These are phyloP conservation scores for Hyla sarda DNA, from an alignment of 2,113 vertebrate genomes.

Conservation along the genomic window DNA sequence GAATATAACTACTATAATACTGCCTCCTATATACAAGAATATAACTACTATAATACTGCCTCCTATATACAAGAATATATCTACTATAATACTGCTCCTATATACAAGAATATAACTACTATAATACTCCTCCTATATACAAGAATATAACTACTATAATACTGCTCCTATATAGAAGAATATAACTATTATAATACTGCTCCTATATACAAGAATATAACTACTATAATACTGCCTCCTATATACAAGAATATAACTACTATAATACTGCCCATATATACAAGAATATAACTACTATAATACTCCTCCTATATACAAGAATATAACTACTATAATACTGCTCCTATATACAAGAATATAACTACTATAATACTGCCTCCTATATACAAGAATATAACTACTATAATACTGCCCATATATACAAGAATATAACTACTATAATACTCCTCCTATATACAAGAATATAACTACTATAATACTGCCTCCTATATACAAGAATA, in stretches of 20 bases:
- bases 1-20: conserved; percentile 3
- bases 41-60: conserved; percentile 8
- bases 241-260: neutral
- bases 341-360: neutral
- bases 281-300: conserved; percentile 8
- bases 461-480: neutral
- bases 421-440: too few species aligned
- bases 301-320: neutral
- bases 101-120: neutral
- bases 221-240: neutral
- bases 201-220: too few species aligned
- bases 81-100: neutral
- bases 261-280: too few species aligned
- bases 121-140: too few species aligned
- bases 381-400: neutral
- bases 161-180: too few species aligned
- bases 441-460: too few species aligned
- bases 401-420: too few species aligned
- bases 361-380: neutral
- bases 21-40: neutral
- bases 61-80: neutral
- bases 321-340: conserved; percentile 9
- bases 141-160: too few species aligned
- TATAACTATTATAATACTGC: neutral
- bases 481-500: neutral